Evolutionary conservation across 2,113 vertebrate genomes (phyloP).

Genomic region (Sterrhoptilus dennistouni): DNA sequence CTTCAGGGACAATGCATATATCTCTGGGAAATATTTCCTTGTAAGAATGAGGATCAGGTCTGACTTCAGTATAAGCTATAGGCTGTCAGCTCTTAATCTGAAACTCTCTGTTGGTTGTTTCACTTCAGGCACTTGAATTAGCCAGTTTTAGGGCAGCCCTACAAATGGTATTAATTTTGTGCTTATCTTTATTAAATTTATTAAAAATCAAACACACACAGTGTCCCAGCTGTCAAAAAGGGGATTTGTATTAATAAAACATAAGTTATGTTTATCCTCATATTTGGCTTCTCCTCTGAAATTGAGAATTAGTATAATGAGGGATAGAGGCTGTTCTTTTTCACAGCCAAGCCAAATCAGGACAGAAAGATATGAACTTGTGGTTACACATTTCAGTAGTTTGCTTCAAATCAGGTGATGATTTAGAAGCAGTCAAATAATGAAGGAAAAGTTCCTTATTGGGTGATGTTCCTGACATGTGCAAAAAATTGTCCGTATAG

Average conservation of each 20-base stretch:
- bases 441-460: background rate
- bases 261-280: slow-evolving; percentile 9
- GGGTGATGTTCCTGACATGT: rapidly evolving
- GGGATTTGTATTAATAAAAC: slow-evolving; percentile 11
- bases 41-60: background rate
- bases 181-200: slow-evolving; percentile 18
- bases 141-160: background rate
- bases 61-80: background rate
- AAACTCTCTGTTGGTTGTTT: background rate
- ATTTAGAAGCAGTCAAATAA: background rate
- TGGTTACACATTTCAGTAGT: background rate
- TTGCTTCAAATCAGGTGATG: background rate
- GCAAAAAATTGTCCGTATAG: background rate
- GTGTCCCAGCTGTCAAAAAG: background rate
- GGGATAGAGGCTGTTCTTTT: background rate
- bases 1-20: background rate
- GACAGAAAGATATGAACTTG: background rate
- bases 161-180: background rate
- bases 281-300: slow-evolving; percentile 36
- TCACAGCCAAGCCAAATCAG: background rate
- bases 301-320: slow-evolving; percentile 8
- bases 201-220: background rate
- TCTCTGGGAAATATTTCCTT: background rate
- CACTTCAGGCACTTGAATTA: background rate
- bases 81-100: background rate